Conservation (phyloP, 2,888 invertebrate genomes). For the Rugalucina vietnamica region DNA sequence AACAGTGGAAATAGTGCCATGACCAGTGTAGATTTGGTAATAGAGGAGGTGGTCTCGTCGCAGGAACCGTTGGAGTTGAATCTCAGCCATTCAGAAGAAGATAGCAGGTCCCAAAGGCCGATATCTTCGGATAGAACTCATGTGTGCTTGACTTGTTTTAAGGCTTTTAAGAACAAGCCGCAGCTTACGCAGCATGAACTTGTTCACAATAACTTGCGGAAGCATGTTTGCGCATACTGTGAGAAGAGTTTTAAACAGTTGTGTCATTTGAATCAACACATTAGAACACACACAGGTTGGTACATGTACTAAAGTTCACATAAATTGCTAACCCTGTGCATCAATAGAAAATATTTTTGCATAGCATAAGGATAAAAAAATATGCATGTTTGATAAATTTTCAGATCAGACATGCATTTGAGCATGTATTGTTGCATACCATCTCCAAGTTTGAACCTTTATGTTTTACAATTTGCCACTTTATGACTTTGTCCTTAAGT, state of each 20-base stretch:
- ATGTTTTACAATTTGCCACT: too few species aligned
- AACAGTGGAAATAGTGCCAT: background rate
- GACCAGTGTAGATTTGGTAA: background rate
- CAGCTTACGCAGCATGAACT: conserved; percentile 98
- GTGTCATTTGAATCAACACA: conserved; percentile 98
- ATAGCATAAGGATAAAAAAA: too few species aligned
- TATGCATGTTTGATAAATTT: too few species aligned
- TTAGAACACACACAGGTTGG: conserved; percentile 96
- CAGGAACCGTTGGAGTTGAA: background rate
- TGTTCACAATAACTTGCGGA: conserved; percentile 98
- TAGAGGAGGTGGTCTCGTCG: background rate
- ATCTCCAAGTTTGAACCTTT: too few species aligned
- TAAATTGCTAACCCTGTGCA: too few species aligned
- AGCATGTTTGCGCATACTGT: conserved; percentile 98
- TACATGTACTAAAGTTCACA: too few species aligned
- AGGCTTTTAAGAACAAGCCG: conserved; percentile 98
- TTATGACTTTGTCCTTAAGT: too few species aligned
- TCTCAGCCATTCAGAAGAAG: background rate
- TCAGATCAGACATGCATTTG: too few species aligned
- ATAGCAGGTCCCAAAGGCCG: background rate
- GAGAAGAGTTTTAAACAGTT: conserved; percentile 98
- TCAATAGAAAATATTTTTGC: too few species aligned
- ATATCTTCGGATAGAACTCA: conserved; percentile 89
- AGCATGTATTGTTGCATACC: too few species aligned
- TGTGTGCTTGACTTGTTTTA: conserved; percentile 98